These are phyloP conservation scores for Oreochromis aureus DNA, from an alignment of 2,113 vertebrate genomes.

Conservation along the genomic window DNA sequence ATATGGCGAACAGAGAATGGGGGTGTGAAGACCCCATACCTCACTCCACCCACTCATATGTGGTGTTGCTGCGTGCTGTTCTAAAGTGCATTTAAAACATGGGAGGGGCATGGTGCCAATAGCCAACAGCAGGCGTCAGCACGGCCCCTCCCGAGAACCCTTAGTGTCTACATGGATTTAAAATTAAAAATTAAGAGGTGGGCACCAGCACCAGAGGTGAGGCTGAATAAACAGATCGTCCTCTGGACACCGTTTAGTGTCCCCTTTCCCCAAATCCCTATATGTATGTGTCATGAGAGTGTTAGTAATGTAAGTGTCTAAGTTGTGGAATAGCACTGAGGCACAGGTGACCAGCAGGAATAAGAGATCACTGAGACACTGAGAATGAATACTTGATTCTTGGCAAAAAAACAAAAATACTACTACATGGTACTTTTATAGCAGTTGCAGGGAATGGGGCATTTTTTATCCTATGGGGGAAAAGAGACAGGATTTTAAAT, in stretches of 20 bases:
- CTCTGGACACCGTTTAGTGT: neutral
- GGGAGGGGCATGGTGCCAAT: neutral
- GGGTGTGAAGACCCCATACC: too few species aligned
- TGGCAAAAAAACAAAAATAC: neutral
- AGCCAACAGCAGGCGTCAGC: neutral
- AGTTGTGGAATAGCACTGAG: neutral
- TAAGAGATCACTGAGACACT: neutral
- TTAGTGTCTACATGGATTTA: neutral
- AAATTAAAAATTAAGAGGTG: neutral
- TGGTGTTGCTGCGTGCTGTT: too few species aligned
- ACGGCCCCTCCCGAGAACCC: accelerated
- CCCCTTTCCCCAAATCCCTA: neutral
- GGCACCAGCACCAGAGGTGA: neutral
- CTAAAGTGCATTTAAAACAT: neutral
- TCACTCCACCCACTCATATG: too few species aligned
- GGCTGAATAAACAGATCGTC: neutral
- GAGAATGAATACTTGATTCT: neutral
- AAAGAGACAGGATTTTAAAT: neutral
- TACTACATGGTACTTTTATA: neutral
- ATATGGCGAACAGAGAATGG: neutral
- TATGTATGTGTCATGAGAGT: neutral
- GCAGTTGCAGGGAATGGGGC: neutral
- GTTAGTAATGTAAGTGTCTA: neutral
- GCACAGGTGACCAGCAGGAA: neutral
- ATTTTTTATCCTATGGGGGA: accelerated